Base-by-base conservation (phyloP, 2,113 vertebrate species). In the Dipodomys merriami region DNA sequence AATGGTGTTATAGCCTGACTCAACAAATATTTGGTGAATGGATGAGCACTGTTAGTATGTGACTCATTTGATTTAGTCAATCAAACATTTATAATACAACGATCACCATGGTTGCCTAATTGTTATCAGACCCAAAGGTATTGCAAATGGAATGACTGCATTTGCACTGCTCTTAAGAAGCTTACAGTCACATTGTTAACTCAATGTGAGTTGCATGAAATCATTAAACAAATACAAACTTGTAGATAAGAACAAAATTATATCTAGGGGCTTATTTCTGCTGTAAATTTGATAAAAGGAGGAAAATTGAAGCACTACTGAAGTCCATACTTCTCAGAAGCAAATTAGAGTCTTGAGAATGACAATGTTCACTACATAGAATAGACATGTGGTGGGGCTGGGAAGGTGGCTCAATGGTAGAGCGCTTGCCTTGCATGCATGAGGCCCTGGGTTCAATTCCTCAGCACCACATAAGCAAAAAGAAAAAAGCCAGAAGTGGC, bases 161-260 rank as follows among this genome's bases (percentile, higher is more conserved):
- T 83, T 86, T n/a, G 19, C 60, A 25, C 19, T 46, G 22, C 49
- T 86, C 22, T 83, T 46, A 68, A 88, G 57, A 92, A 95, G 65
- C 27, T 90, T 86, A 22, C 83, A 46, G 46, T 78, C 20, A 60
- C 30, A 53, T n/a, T 92, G 30, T 22, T 65, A 16, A 86, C 30
- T 77, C 18, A 68, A 33, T 15, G 86, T 62, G 33, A 44, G 29
- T 23, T 23, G 5, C 53, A 64, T 44, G 1, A 86, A 92, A 86
- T 20, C 62, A 93, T 68, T 30, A 35, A 71, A 83, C 79, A 86
- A 87, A 62, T 16, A 20, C 25, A 78, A 91, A 69, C 80, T 65
- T 25, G 20, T 76, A 82, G 88, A 88, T 88, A 79, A 93, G 69
- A 92, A 44, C 39, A 68, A 69, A 88, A 39, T 11, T 18, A 1